A percentile compares a stretch with the other conserved stretches of the same genome.
Evolutionary conservation across 64 coral and sea anemone genomes (phyloP).

Genomic region (Montipora capricornis): DNA sequence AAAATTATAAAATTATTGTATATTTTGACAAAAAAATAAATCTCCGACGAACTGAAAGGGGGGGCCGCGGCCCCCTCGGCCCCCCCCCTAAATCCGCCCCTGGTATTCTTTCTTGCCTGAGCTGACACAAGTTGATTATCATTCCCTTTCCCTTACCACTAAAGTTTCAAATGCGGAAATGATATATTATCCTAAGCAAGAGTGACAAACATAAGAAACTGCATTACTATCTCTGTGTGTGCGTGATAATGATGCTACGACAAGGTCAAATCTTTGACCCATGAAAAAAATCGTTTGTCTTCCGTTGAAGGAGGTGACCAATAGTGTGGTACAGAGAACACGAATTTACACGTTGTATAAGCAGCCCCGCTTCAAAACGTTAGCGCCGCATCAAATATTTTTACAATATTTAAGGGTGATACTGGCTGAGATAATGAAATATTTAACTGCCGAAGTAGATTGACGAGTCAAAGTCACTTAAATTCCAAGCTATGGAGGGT

Average conservation of each 20-base stretch:
- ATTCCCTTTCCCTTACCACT: no score
- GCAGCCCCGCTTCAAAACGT: not conserved
- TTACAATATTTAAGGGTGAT: not conserved
- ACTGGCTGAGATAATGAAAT: not conserved
- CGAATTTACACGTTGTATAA: constrained; percentile 50
- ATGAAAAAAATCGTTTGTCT: constrained; percentile 16
- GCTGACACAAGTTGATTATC: no score
- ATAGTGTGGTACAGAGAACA: not conserved
- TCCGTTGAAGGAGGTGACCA: not conserved
- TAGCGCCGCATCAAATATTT: not conserved
- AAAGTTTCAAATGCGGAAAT: not conserved
- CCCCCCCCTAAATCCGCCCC: no score
- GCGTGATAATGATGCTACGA: not conserved
- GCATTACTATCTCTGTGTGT: not conserved
- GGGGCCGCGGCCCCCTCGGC: no score
- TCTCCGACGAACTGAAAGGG: no score
- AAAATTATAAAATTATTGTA: no score
- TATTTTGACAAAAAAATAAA: no score
- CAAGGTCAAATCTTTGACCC: constrained; percentile 34
- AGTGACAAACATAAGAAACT: not conserved
- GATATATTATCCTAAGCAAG: not conserved
- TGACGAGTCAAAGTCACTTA: not conserved
- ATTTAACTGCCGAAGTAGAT: not conserved
- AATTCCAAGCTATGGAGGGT: not conserved
- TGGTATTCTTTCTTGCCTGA: no score